These are phyloP conservation scores for Plutella xylostella DNA, from an alignment of 2,888 invertebrate species.

Conservation along the genomic window DNA sequence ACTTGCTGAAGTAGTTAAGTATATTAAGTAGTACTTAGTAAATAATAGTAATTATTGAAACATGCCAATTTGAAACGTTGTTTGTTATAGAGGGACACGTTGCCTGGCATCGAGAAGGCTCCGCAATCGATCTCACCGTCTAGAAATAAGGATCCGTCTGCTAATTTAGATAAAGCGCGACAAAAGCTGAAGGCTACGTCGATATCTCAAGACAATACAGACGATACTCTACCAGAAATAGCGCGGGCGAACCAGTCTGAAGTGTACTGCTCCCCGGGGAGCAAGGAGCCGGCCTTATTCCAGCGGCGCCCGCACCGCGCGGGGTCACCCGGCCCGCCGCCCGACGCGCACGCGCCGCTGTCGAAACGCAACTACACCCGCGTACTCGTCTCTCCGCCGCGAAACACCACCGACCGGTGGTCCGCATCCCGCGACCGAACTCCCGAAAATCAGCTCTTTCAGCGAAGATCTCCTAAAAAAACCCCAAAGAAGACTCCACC, in stretches of 20 bases:
- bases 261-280: slow-evolving; percentile 40
- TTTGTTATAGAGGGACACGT: slow-evolving; percentile 39
- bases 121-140: slow-evolving; percentile 19
- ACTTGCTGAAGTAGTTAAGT: not conserved
- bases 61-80: too few species aligned
- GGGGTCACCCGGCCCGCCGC: slow-evolving; percentile 21
- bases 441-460: slow-evolving; percentile 35
- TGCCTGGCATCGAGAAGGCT: slow-evolving; percentile 20
- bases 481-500: slow-evolving; percentile 31
- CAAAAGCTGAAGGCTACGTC: slow-evolving; percentile 43
- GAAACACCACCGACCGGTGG: slow-evolving; percentile 10
- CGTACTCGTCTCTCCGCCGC: slow-evolving; percentile 50
- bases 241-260: slow-evolving; percentile 41
- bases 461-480: slow-evolving; percentile 35
- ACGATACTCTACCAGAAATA: slow-evolving; percentile 48
- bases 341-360: not conserved
- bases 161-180: slow-evolving; percentile 38
- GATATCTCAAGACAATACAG: slow-evolving; percentile 25
- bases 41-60: not conserved
- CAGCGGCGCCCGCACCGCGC: slow-evolving; percentile 46
- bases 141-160: slow-evolving; percentile 13
- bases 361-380: slow-evolving; percentile 44
- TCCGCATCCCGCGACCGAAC: too few species aligned
- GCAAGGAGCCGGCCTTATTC: slow-evolving; percentile 54
- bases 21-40: slow-evolving; percentile 3